A percentile compares a stretch with the other conserved stretches of the same genome.
phyloP scores from a whole-genome alignment of 2,113 vertebrate species.

The Hyaena hyaena region DNA sequence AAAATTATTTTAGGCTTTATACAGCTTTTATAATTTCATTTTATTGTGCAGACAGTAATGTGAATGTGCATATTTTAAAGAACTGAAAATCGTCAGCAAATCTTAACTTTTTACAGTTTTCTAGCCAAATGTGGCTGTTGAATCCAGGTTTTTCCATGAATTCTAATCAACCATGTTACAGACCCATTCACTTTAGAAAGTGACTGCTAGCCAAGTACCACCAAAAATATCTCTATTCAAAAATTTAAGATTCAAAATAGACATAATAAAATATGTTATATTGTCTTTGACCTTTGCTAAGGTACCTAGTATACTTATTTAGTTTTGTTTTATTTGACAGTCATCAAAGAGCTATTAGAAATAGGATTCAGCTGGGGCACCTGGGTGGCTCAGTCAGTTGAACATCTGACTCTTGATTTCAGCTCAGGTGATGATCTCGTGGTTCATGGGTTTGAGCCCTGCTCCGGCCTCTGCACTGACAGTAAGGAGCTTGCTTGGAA shows the following conservation, averaged over 20 bases:
- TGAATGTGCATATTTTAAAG: background rate
- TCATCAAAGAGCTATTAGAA: conserved; percentile 27
- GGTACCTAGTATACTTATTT: background rate
- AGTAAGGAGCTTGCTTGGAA: too few relatives aligned
- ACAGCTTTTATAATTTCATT: background rate
- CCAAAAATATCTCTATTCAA: background rate
- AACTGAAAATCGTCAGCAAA: background rate
- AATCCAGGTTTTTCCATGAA: background rate
- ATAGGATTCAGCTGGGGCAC: background rate
- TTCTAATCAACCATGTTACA: background rate
- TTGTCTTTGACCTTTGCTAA: conserved; percentile 19
- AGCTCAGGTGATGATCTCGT: too few relatives aligned
- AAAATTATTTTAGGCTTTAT: background rate
- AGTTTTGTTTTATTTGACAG: background rate
- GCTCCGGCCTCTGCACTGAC: too few relatives aligned
- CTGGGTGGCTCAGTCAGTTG: too few relatives aligned
- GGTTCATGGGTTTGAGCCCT: too few relatives aligned
- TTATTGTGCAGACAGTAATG: background rate
- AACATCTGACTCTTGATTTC: too few relatives aligned
- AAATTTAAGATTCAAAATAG: background rate
- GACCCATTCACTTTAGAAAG: background rate
- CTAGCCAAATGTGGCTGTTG: background rate
- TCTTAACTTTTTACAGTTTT: background rate
- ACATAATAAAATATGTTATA: background rate
- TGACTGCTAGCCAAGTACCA: background rate